Percentiles rank a stretch among this genome's conserved stretches.
These are phyloP conservation scores for Linyphia triangularis DNA, from an alignment of 2,888 invertebrate species.

Conservation along the genomic window DNA sequence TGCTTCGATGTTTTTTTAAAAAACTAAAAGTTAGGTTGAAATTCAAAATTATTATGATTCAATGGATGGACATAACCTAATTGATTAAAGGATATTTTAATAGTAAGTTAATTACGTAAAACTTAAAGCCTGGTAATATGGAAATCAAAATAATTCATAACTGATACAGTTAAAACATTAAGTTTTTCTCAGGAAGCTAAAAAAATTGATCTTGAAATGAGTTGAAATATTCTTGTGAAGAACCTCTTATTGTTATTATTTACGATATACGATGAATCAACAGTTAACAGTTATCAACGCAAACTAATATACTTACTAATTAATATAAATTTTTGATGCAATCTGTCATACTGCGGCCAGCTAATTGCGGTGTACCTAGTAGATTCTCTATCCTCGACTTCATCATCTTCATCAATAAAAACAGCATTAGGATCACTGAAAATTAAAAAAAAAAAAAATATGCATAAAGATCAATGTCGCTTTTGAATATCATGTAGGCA, in stretches of 20 bases:
- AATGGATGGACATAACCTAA: no score
- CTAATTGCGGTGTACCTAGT: slow-evolving; percentile 53
- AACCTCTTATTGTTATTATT: neutral
- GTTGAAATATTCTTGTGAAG: neutral
- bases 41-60: no score
- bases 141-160: no score
- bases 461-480: no score
- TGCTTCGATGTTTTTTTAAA: no score
- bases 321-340: slow-evolving; percentile 71
- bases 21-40: no score
- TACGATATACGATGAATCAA: neutral
- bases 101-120: no score
- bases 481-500: neutral
- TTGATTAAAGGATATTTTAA: no score
- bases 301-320: slow-evolving; percentile 41
- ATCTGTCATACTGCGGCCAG: slow-evolving; percentile 73
- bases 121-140: no score
- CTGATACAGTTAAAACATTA: no score
- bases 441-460: neutral
- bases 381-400: slow-evolving; percentile 56
- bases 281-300: no score
- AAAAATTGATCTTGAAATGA: neutral
- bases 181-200: neutral
- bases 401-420: slow-evolving; percentile 67
- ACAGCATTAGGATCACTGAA: slow-evolving; percentile 65